Percentiles rank a stretch among this genome's conserved stretches.
Evolutionary conservation across 2,888 invertebrate genomes (phyloP).

Genomic region (Taphrorychus bicolor): DNA sequence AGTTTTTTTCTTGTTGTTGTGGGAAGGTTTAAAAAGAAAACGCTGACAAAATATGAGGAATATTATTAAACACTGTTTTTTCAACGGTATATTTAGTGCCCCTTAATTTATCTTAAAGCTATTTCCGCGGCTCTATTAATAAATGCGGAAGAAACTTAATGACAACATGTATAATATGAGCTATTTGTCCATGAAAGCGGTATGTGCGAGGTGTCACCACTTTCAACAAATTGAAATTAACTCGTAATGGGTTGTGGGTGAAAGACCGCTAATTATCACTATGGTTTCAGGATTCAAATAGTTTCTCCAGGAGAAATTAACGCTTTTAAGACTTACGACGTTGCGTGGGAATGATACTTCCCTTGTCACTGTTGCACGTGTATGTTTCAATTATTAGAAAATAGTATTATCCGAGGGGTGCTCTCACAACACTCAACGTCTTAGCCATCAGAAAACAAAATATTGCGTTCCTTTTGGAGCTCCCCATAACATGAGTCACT

Average conservation of each 20-base stretch:
- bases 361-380: neutral
- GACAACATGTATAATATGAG: neutral
- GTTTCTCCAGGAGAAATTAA: neutral
- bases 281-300: neutral
- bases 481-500: conserved; percentile 21
- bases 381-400: neutral
- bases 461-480: neutral
- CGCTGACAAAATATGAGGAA: neutral
- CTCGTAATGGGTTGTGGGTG: neutral
- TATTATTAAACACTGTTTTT: too few species aligned
- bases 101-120: neutral
- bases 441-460: neutral
- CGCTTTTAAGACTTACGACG: neutral
- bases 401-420: neutral
- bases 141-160: conserved; percentile 2
- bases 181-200: conserved; percentile 1
- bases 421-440: neutral
- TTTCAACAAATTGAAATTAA: conserved; percentile 3
- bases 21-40: neutral
- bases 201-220: neutral
- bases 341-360: neutral
- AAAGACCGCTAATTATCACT: conserved; percentile 1
- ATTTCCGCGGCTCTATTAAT: neutral
- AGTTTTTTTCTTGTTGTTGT: conserved; percentile 7
- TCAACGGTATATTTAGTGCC: neutral